Base-by-base conservation (phyloP, 1,140 invertebrate genomes). In the Drosophila persimilis region DNA sequence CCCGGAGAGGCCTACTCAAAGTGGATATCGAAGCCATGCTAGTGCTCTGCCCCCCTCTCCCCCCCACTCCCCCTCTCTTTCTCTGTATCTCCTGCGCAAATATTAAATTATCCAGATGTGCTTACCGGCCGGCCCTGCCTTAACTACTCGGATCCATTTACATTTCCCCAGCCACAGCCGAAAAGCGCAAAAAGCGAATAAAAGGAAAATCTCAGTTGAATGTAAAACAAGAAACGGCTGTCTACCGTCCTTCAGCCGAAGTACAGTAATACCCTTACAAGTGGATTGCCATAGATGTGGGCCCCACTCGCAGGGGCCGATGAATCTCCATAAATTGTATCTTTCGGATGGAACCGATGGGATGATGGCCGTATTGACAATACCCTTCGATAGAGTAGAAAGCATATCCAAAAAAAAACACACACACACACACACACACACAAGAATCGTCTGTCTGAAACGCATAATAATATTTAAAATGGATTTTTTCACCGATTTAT, bases 381-480 rank as follows among this genome's bases (percentile, higher is more conserved):
- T 26, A 4, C 48, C 13, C 48, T 51, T 51, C 41, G 35, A 26
- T 6, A 1, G 31, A 13, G n/a, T 6, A 29, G 13, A 57, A 29
- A 35, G 50, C 35, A 11, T 39, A 52, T 31, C 53, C 63, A 62
- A 47, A 56, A 59, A 24, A 3, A 4, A 0, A 24, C 3, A 24
- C 3, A 24, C 3, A 47, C 59, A 52, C 56, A 24, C 3, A 47
- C 59, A 52, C 56, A 24, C 3, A 24, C 3, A 24, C 3, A 47
- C 59, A 52, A 52, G 22, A 56, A 73, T 45, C 46, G 47, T 59
- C 29, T 64, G 55, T 44, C 47, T 71, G 56, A 60, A 64, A 67
- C 52, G 46, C 43, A 77, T 73, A 77, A 57, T 73, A 81, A 81
- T 73, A 73, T 80, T 77, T 77, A 64, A 80, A 81, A 81, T 81